Base-by-base conservation (phyloP, 2,888 invertebrate species). In the Arenicola marina region DNA sequence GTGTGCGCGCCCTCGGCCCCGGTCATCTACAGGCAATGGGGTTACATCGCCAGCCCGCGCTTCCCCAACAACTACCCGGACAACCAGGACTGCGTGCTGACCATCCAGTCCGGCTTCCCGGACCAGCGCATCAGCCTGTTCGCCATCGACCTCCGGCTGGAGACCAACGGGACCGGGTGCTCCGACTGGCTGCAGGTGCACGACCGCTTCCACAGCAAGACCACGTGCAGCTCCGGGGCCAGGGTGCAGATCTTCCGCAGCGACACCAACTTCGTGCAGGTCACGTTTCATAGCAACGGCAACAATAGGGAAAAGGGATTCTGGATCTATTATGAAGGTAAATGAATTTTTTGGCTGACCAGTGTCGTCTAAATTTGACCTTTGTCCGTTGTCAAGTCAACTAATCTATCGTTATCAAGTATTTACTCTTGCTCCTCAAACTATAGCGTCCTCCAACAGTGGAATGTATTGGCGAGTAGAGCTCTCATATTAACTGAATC, bases 251-350 rank as follows among this genome's bases (percentile, higher is more conserved):
- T 77, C 48, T 58, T 60, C 57, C 69, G 68, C 31, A 67, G 69
- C 21, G 67, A 72, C 11, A 71, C 71, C 45, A 71, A 73, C 48
- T 64, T 71, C 31, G 69, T 79, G 3, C 67, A 74, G 21, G 70
- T 80, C 15, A 63, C 66, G 51, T 73, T 78, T 46, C 68, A 67
- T 31, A 67, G 74, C 4, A 62, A 71, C 24, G 55, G 32, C 2
- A 66, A 58, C n/a, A 65, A 56, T 3, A 68, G 61, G 28, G 73
- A 73, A 59, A 78, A 78, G 59, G 80, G 80, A 45, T 78, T 80
- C 71, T 79, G 79, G 80, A 67, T 80, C 18, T 78, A 77, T 64
- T 79, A 75, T 68, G 78, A 80, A 75, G 79, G 80, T 80, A 69
- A 45, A 67, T 31, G 18, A 31, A 4, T n/a, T n/a, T n/a, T n/a